Evolutionary conservation across 2,113 vertebrate genomes (phyloP).

Genomic region (Seriola rivoliana): DNA sequence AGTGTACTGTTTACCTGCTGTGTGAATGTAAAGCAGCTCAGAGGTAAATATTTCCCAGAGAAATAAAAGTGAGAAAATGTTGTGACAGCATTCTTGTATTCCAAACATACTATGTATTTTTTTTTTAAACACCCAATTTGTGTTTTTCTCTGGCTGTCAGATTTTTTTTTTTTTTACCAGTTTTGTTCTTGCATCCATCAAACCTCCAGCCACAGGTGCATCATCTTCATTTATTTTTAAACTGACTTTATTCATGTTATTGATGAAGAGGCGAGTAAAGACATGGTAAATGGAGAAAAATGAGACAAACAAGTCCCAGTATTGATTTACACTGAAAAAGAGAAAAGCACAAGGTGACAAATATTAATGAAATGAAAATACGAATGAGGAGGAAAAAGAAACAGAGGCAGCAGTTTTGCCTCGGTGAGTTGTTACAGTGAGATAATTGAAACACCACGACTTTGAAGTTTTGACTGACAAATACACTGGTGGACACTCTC

Average conservation of each 20-base stretch:
- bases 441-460: too few species aligned
- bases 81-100: conserved; percentile 14
- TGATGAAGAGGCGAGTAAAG: background rate
- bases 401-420: background rate
- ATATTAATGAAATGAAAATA: conserved; percentile 10
- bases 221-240: background rate
- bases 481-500: too few species aligned
- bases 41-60: conserved; percentile 11
- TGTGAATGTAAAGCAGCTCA: conserved; percentile 25
- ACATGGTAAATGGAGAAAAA: conserved; percentile 12
- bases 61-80: background rate
- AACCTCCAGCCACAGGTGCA: background rate
- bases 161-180: background rate
- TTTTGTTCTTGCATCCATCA: background rate
- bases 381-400: background rate
- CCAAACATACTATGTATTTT: background rate
- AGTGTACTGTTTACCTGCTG: conserved; percentile 17
- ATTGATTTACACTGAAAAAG: conserved; percentile 21
- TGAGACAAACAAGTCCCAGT: conserved; percentile 10
- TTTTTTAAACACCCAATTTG: background rate
- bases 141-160: background rate
- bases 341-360: conserved; percentile 8
- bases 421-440: background rate
- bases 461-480: too few species aligned
- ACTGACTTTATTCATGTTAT: background rate